phyloP scores from a whole-genome alignment of 2,888 invertebrate species.

The Phasia obesa region DNA sequence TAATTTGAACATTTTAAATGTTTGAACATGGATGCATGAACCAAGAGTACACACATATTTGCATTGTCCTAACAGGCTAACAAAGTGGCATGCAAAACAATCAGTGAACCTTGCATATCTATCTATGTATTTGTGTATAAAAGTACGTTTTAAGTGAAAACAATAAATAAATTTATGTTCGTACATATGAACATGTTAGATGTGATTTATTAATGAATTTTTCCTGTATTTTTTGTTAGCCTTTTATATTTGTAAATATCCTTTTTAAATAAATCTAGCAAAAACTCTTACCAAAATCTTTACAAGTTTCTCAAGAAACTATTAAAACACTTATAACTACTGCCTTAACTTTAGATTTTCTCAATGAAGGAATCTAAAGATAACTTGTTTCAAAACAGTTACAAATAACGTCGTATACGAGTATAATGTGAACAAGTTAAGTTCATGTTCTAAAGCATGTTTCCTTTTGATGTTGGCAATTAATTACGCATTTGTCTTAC shows the following conservation, averaged over 20 bases:
- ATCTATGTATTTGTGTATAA: neutral
- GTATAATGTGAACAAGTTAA: constrained; percentile 2
- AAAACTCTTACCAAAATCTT: neutral
- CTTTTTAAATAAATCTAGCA: constrained; percentile 24
- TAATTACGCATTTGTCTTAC: constrained; percentile 82
- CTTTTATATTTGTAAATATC: constrained; percentile 17
- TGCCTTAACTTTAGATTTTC: constrained; percentile 18
- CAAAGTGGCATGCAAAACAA: neutral
- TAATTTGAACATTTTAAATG: constrained; percentile 47
- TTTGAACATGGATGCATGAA: neutral
- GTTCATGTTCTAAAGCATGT: constrained; percentile 69
- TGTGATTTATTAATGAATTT: constrained; percentile 62
- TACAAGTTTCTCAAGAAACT: constrained; percentile 61
- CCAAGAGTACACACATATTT: neutral
- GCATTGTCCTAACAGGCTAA: constrained; percentile 34
- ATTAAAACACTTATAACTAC: constrained; percentile 24
- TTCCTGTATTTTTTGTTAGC: constrained; percentile 8
- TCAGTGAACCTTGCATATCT: neutral
- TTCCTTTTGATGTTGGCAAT: constrained; percentile 80
- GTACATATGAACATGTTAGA: neutral
- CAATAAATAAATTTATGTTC: constrained; percentile 30
- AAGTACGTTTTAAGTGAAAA: constrained; percentile 28
- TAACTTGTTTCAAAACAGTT: neutral
- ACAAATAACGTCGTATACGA: neutral
- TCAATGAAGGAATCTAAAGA: neutral